A percentile compares a stretch with the other conserved stretches of the same genome.
Conservation (phyloP, 2,888 invertebrate species). For the Hoplodrina ambigua region DNA sequence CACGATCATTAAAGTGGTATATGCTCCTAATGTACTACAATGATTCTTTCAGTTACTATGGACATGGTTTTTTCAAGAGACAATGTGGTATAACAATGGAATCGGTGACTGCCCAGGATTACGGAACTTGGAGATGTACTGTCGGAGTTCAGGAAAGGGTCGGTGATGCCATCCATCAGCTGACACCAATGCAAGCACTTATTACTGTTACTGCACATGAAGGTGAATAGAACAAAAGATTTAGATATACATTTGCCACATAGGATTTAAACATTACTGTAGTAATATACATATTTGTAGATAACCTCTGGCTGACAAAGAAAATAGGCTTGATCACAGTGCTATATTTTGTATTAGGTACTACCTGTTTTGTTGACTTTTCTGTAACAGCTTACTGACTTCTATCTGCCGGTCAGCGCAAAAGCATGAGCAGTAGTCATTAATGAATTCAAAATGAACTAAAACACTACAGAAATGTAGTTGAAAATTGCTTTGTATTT, state of each 20-base stretch:
- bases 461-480: too few species aligned
- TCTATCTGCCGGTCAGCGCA: too few species aligned
- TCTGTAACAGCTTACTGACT: too few species aligned
- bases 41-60: constrained; percentile 82
- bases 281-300: too few species aligned
- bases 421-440: too few species aligned
- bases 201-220: constrained; percentile 71
- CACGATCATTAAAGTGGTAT: background rate
- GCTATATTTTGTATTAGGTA: too few species aligned
- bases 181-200: constrained; percentile 82
- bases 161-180: constrained; percentile 65
- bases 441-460: too few species aligned
- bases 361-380: too few species aligned
- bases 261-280: background rate
- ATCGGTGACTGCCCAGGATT: constrained; percentile 75
- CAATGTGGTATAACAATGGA: constrained; percentile 88
- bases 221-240: constrained; percentile 30
- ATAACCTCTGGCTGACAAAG: too few species aligned
- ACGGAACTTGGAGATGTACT: constrained; percentile 86
- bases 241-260: too few species aligned
- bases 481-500: too few species aligned
- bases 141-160: constrained; percentile 80
- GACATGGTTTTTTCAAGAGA: constrained; percentile 80
- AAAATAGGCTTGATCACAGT: too few species aligned
- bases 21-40: background rate